Conservation (phyloP, 2,797 vertebrate species). For the Garrulus glandarius region DNA sequence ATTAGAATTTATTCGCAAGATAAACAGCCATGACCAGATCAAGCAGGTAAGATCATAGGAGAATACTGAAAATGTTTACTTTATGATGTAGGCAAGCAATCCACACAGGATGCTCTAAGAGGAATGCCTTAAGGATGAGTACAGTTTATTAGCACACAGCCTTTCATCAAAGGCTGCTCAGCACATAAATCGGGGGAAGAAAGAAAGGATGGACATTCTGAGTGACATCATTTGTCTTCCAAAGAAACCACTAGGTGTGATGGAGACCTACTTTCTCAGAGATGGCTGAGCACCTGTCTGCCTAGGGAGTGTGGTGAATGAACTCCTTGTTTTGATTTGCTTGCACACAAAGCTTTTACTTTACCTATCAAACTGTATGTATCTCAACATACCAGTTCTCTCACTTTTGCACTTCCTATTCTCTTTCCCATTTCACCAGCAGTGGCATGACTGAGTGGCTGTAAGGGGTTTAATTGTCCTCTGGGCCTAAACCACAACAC, state of each 20-base stretch:
- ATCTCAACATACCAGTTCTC: not conserved
- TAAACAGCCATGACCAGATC: not conserved
- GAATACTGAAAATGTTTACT: not conserved
- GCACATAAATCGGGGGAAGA: accelerated
- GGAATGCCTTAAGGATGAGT: not conserved
- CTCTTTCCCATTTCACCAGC: not conserved
- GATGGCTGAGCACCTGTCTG: not conserved
- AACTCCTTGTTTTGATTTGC: not conserved
- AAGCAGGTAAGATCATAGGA: not conserved
- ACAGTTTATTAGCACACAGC: not conserved
- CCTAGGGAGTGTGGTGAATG: not conserved
- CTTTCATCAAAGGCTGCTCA: not conserved
- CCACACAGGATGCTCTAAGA: not conserved
- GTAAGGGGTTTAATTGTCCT: too few relatives aligned
- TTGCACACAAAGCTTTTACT: not conserved
- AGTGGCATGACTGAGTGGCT: too few relatives aligned
- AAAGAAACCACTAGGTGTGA: not conserved
- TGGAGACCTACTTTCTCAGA: not conserved
- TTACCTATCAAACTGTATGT: not conserved
- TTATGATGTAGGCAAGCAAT: not conserved
- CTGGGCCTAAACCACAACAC: too few relatives aligned
- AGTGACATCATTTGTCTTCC: not conserved
- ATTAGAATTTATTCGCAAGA: not conserved
- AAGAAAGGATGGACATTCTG: not conserved
- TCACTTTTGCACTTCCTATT: not conserved